Percentiles rank a stretch among this genome's conserved stretches.
Evolutionary conservation across 2,797 vertebrate genomes (phyloP).

Genomic region (Chelon labrosus): DNA sequence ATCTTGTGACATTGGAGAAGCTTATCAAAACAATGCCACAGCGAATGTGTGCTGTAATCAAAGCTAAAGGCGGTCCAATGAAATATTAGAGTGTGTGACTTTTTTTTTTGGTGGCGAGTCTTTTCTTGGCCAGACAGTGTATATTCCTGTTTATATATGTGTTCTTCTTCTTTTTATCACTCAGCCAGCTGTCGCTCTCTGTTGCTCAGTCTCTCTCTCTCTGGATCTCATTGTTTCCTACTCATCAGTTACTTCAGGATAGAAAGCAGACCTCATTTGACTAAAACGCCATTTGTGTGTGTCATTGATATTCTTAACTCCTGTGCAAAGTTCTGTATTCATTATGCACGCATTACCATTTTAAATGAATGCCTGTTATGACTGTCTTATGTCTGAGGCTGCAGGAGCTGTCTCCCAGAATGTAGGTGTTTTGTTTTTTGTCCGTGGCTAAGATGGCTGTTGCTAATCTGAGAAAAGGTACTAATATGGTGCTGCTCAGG

Average conservation of each 20-base stretch:
- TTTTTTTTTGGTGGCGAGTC: too few relatives aligned
- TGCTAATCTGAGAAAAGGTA: conserved; percentile 17
- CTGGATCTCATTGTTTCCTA: conserved; percentile 30
- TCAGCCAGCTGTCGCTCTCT: conserved; percentile 25
- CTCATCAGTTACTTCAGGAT: conserved; percentile 58
- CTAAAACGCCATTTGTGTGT: neutral
- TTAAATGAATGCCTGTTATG: conserved; percentile 22
- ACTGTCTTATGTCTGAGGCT: conserved; percentile 12
- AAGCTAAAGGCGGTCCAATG: too few relatives aligned
- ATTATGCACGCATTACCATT: conserved; percentile 24
- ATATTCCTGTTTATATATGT: conserved; percentile 19
- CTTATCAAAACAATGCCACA: too few relatives aligned
- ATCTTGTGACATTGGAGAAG: too few relatives aligned
- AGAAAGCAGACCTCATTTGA: conserved; percentile 25
- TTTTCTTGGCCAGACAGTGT: too few relatives aligned
- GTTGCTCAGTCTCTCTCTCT: conserved; percentile 17
- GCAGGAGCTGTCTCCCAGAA: neutral
- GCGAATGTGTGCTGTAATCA: too few relatives aligned
- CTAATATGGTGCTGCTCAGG: conserved; percentile 3
- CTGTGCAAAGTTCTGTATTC: conserved; percentile 4
- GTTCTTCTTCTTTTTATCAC: conserved; percentile 44
- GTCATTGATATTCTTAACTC: neutral
- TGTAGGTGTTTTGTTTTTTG: conserved; percentile 12
- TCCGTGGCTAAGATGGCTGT: conserved; percentile 27
- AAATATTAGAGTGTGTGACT: too few relatives aligned